phyloP scores from a whole-genome alignment of 2,797 vertebrate genomes.

The Denticeps clupeoides region DNA sequence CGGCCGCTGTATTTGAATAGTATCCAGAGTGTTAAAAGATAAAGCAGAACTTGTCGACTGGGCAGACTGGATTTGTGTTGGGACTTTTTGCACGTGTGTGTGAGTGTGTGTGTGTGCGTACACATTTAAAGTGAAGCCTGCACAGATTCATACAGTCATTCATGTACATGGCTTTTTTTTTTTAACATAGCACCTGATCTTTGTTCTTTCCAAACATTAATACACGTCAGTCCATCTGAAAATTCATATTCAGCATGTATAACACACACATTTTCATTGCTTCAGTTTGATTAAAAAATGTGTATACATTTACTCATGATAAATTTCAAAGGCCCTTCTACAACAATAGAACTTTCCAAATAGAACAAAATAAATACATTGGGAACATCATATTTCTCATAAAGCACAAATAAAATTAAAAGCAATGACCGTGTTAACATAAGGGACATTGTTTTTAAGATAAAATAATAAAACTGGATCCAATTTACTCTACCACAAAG shows the following conservation, averaged over 20 bases:
- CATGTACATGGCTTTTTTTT: slow-evolving; percentile 2
- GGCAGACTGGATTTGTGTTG: too few species aligned
- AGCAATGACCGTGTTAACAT: slow-evolving; percentile 24
- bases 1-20: too few species aligned
- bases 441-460: slow-evolving; percentile 23
- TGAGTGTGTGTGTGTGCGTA: neutral
- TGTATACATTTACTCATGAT: slow-evolving; percentile 30
- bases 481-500: slow-evolving; percentile 32
- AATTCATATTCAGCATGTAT: slow-evolving; percentile 1
- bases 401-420: slow-evolving; percentile 32
- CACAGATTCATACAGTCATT: too few species aligned
- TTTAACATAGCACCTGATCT: slow-evolving; percentile 6
- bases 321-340: slow-evolving; percentile 13
- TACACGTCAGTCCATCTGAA: slow-evolving; percentile 1
- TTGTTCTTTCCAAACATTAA: slow-evolving; percentile 2
- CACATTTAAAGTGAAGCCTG: neutral
- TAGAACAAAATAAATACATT: slow-evolving; percentile 10
- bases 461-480: slow-evolving; percentile 31
- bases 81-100: neutral
- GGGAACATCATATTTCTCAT: slow-evolving; percentile 14
- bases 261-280: slow-evolving; percentile 18
- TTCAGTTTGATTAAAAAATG: slow-evolving; percentile 18
- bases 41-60: too few species aligned
- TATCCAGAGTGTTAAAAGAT: too few species aligned
- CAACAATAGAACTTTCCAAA: slow-evolving; percentile 13